phyloP scores from a whole-genome alignment of 2,797 vertebrate species.

The Esox masquinongy region DNA sequence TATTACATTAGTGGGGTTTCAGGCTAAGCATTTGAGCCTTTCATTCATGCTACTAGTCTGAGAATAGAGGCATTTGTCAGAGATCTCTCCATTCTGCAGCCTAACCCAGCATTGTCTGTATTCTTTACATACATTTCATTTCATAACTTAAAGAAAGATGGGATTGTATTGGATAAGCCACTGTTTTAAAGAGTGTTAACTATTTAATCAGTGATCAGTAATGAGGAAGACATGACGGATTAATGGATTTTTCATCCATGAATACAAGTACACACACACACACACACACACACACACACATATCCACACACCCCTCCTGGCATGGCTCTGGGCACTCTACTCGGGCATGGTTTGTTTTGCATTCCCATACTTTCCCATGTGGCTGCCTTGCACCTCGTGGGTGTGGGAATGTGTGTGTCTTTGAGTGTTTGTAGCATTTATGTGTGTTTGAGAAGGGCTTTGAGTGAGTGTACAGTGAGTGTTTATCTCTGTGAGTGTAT shows the following conservation, averaged over 20 bases:
- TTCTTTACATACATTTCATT: not conserved
- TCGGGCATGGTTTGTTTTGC: conserved; percentile 57
- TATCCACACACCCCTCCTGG: conserved; percentile 42
- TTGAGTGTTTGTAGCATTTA: not conserved
- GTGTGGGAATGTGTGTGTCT: conserved; percentile 13
- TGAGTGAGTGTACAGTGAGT: not conserved
- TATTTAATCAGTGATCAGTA: conserved; percentile 1
- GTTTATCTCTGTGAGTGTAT: not conserved
- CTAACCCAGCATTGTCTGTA: not conserved
- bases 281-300: conserved; percentile 22
- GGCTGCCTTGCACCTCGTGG: conserved; percentile 22
- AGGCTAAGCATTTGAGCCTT: not conserved
- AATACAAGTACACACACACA: conserved; percentile 33
- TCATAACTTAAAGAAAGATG: not conserved
- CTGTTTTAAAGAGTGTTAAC: not conserved
- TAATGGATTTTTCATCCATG: not conserved
- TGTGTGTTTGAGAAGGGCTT: conserved; percentile 1
- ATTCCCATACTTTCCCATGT: conserved; percentile 47
- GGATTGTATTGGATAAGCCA: not conserved
- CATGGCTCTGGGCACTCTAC: conserved; percentile 49
- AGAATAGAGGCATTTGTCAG: conserved; percentile 1
- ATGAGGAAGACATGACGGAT: not conserved
- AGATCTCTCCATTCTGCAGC: not conserved
- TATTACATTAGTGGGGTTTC: not conserved
- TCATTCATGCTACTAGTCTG: not conserved